These are phyloP conservation scores for Anthopleura xanthogrammica DNA, from an alignment of 92 coral and sea anemone species.

Conservation along the genomic window DNA sequence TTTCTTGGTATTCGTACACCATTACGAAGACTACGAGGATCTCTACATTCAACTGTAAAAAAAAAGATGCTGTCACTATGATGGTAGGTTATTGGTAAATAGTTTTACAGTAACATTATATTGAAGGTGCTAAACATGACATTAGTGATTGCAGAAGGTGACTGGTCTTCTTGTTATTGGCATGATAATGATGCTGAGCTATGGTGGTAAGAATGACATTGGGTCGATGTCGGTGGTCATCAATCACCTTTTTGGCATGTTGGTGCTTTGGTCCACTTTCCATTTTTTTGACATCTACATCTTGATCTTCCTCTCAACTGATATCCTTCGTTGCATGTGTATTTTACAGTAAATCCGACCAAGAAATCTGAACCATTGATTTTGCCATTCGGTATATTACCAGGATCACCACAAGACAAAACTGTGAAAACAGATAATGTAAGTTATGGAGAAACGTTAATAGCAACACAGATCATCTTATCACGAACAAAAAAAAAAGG, in stretches of 20 bases:
- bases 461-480: no score
- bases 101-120: background rate
- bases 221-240: no score
- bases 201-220: no score
- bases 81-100: background rate
- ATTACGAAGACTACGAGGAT: constrained; percentile 18
- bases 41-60: background rate
- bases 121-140: background rate
- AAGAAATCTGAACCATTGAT: constrained; percentile 5
- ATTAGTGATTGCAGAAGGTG: background rate
- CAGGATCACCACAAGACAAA: constrained; percentile 33
- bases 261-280: constrained; percentile 54
- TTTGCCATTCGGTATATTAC: constrained; percentile 24
- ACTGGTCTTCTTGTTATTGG: no score
- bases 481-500: no score
- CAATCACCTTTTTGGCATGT: constrained; percentile 47
- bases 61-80: background rate
- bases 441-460: background rate
- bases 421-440: background rate
- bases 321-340: constrained; percentile 51
- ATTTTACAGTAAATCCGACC: constrained; percentile 48
- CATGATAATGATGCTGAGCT: no score
- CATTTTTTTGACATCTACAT: constrained; percentile 43
- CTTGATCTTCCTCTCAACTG: constrained; percentile 42
- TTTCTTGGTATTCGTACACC: constrained; percentile 22